A percentile compares a stretch with the other conserved stretches of the same genome.
phyloP scores from a whole-genome alignment of 2,113 vertebrate genomes.

The Dromiciops gliroides region DNA sequence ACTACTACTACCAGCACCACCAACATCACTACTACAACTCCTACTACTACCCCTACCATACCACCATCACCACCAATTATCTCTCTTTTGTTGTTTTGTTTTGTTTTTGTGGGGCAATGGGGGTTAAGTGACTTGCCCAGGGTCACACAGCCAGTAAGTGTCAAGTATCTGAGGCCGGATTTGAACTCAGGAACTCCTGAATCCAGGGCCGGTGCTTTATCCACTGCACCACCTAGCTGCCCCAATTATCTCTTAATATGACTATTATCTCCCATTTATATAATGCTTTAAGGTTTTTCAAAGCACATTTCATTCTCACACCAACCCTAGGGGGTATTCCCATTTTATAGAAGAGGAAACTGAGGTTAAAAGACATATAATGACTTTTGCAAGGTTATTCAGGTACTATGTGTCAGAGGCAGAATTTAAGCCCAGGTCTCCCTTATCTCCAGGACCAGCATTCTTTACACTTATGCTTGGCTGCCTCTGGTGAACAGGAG shows the following conservation, averaged over 20 bases:
- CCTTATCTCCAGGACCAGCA: background rate
- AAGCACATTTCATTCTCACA: background rate
- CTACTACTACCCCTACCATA: too few species aligned
- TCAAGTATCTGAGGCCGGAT: too few species aligned
- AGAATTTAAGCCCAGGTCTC: background rate
- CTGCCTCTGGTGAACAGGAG: background rate
- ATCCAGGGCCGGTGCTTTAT: too few species aligned
- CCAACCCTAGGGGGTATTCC: background rate
- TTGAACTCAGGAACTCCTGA: too few species aligned
- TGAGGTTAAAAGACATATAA: background rate
- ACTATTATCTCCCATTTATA: background rate
- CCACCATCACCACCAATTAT: background rate
- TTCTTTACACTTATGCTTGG: background rate
- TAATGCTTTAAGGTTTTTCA: background rate
- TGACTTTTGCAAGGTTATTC: background rate
- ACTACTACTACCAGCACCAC: too few species aligned
- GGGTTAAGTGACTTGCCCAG: too few species aligned
- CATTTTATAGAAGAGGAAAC: background rate
- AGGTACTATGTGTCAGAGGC: background rate
- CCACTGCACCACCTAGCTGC: too few species aligned
- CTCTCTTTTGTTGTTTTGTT: too few species aligned
- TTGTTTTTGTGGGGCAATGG: too few species aligned
- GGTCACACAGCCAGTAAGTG: too few species aligned
- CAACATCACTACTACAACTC: too few species aligned
- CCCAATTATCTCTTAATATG: background rate